phyloP scores from a whole-genome alignment of 92 coral and sea anemone species.

The Pocillopora grandis region DNA sequence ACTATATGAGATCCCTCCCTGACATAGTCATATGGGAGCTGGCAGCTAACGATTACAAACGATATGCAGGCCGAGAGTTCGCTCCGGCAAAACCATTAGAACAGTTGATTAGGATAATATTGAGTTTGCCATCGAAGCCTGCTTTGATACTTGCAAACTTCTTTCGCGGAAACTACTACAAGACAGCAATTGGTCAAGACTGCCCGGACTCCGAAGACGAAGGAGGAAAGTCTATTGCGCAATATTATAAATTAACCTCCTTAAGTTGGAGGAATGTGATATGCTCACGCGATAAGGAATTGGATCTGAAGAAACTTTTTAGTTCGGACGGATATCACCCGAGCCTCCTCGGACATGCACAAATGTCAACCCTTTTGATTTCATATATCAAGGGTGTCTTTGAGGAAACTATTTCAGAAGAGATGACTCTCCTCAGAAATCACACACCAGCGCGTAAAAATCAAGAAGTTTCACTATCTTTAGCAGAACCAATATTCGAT shows the following conservation, averaged over 20 bases:
- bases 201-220: constrained; percentile 98
- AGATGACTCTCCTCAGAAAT: constrained; percentile 28
- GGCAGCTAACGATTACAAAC: constrained; percentile 94
- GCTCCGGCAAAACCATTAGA: constrained; percentile 92
- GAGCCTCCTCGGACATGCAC: constrained; percentile 95
- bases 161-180: constrained; percentile 88
- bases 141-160: constrained; percentile 89
- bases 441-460: constrained; percentile 3
- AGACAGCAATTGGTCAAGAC: constrained; percentile 71
- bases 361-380: constrained; percentile 82
- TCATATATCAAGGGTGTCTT: constrained; percentile 84
- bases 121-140: constrained; percentile 87
- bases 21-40: constrained; percentile 96
- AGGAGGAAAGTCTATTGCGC: constrained; percentile 78
- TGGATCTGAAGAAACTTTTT: constrained; percentile 66
- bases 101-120: constrained; percentile 84
- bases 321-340: constrained; percentile 97
- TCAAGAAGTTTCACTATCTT: background rate
- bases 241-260: constrained; percentile 88
- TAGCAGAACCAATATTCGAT: constrained; percentile 78
- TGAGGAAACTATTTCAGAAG: constrained; percentile 73
- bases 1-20: constrained; percentile 76
- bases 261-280: constrained; percentile 94
- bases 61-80: constrained; percentile 74
- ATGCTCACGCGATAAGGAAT: constrained; percentile 56